These are phyloP conservation scores for Horisme vitalbata DNA, from an alignment of 2,888 invertebrate genomes.

Conservation along the genomic window DNA sequence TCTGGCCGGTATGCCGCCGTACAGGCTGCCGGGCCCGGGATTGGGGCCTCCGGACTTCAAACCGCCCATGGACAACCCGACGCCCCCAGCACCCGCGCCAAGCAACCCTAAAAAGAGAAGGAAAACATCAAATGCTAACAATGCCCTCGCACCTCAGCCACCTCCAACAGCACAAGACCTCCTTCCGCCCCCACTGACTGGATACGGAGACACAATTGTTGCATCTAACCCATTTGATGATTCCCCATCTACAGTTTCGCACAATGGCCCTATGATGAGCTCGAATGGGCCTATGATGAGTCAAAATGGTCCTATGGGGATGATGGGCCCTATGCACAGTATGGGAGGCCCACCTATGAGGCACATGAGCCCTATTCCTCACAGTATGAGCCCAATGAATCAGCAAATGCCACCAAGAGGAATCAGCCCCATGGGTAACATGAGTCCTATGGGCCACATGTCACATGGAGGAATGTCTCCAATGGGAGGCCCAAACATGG, in stretches of 20 bases:
- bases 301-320: conserved; percentile 86
- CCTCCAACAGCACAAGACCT: conserved; percentile 90
- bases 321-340: conserved; percentile 84
- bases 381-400: conserved; percentile 85
- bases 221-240: conserved; percentile 98
- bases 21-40: conserved; percentile 88
- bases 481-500: conserved; percentile 88
- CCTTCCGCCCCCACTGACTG: conserved; percentile 92
- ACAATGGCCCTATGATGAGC: conserved; percentile 84
- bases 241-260: conserved; percentile 86
- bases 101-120: conserved; percentile 94
- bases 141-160: conserved; percentile 85
- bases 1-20: conserved; percentile 91
- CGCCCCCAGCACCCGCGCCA: conserved; percentile 88
- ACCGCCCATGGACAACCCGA: conserved; percentile 87
- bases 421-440: conserved; percentile 87
- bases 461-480: conserved; percentile 83
- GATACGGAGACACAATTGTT: conserved; percentile 96
- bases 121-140: conserved; percentile 89
- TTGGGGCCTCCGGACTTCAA: conserved; percentile 89
- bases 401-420: conserved; percentile 85
- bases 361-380: conserved; percentile 85
- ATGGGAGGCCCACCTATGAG: conserved; percentile 86
- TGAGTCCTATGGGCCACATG: conserved; percentile 88
- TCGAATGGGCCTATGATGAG: conserved; percentile 86